Base-by-base conservation (phyloP, 2,113 vertebrate genomes). In the cattle (Bos taurus) region DNA sequence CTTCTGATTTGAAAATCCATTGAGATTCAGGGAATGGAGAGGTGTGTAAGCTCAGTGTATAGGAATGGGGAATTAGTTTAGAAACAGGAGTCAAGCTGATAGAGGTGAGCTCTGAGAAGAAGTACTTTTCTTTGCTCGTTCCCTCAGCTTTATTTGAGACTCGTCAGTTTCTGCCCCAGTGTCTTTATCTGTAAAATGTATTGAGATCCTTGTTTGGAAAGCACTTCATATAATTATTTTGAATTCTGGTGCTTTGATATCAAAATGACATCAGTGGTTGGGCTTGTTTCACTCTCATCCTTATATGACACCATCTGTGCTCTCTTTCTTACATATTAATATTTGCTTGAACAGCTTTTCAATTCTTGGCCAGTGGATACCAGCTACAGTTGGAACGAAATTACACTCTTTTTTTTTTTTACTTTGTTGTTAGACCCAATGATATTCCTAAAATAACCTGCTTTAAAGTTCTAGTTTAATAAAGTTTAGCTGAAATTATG, bases 341-440 rank as follows among this genome's bases (percentile, higher is more conserved):
- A 88, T 97, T 98, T 97, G 54, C 83, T 94, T 82, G 56, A 90
- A 60, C 16, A 90, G 56, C 54, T 91, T 96, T 94, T 71, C 86
- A 52, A 59, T 95, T 88, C 60, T 95, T 84, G 54, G 43, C 56
- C n/a, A 67, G 52, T 84, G 59, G 36, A 33, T 91, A 94, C 30
- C 25, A 91, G 57, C 88, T 91, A 52, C 28, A 95, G 36, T 80
- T 94, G 81, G 50, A 94, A 86, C 54, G 71, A 62, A 96, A 92
- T 92, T 89, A 56, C 71, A 56, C 26, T 11, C 64, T 96, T 7
- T 12, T 6, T 25, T 26, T 48, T 50, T 71, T 52, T 80, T 11
- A 67, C 30, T 78, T 97, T 94, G n/a, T 92, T 94, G 28, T 59
- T 74, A 83, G 30, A 86, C 60, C 52, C 86, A 89, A 21, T 33